Evolutionary conservation across 92 coral and sea anemone species (phyloP), one percentile per base, ranked within the genome.

Genomic region (Scolanthus callimorphus): DNA sequence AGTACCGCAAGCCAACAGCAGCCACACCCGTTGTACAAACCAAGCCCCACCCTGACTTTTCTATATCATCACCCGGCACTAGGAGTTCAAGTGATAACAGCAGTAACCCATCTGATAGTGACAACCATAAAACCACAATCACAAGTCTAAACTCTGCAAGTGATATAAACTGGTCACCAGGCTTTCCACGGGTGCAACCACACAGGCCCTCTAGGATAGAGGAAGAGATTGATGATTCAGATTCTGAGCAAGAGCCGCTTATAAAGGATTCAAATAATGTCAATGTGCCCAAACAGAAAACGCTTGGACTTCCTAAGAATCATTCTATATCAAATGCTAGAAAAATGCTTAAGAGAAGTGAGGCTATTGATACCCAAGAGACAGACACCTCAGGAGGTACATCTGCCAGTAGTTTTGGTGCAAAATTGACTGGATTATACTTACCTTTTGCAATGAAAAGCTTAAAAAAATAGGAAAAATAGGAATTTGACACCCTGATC

Each of bases 341-440:
- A 41, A 77, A 73, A 60, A 54, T 49, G 13, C 51, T 85, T 51
- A 27, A 66, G 17, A 60, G 94, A 27, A 63, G 65, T 21, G 45
- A 54, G 47, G 94, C 94, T 6, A 28, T 85, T 17, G 94, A 80
- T 1, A 57, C 50, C 21, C 49, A 20, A 27, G 75, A 55, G 27
- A 39, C 69, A 8, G 67, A 67, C 39, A 38, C 82, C 11, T 85
- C 94, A 11, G 89, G 82, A 55, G 89, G 89, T 82, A 49, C 34
- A 59, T 17, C 20, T 4, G 4, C 9, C 9, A 20, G n/a, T n/a
- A n/a, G n/a, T n/a, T n/a, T n/a, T n/a, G n/a, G n/a, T n/a, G n/a
- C n/a, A n/a, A n/a, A n/a, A n/a, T n/a, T n/a, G n/a, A n/a, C n/a
- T n/a, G n/a, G n/a, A n/a, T n/a, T n/a, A n/a, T n/a, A n/a, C n/a